These are phyloP conservation scores for Acrocephalus arundinaceus DNA, from an alignment of 2,113 vertebrate species.

Conservation along the genomic window DNA sequence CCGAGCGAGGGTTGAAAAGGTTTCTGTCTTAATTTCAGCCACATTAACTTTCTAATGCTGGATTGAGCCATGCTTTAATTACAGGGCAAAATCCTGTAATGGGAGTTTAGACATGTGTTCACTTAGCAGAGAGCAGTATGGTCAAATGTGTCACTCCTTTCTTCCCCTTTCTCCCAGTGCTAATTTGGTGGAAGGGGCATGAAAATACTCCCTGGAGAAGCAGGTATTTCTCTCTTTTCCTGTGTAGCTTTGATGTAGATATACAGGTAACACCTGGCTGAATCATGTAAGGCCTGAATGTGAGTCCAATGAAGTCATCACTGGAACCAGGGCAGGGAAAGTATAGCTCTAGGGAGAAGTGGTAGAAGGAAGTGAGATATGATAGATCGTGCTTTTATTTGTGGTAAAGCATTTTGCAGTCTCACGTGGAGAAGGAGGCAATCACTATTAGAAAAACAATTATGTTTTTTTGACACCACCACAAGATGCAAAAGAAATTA, in stretches of 20 bases:
- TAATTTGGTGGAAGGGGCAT: neutral
- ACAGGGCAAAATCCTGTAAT: neutral
- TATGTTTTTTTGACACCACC: neutral
- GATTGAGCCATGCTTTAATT: neutral
- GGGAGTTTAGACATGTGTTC: neutral
- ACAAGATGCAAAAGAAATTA: neutral
- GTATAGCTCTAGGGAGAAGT: neutral
- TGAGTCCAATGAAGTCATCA: neutral
- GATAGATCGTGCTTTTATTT: neutral
- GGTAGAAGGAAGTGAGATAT: neutral
- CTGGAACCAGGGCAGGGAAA: neutral
- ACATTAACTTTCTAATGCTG: neutral
- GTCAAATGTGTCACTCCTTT: neutral
- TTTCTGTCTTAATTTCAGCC: neutral
- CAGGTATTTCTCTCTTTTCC: neutral
- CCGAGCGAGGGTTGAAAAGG: neutral
- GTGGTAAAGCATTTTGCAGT: neutral
- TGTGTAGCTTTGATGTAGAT: neutral
- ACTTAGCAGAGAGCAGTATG: neutral
- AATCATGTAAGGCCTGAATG: neutral
- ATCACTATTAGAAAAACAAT: neutral
- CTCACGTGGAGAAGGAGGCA: neutral
- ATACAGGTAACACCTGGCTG: slow-evolving; percentile 29
- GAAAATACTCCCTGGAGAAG: neutral
- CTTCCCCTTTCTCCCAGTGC: neutral